Conservation (phyloP, 2,888 invertebrate genomes). For the Anthoptus insignis region DNA sequence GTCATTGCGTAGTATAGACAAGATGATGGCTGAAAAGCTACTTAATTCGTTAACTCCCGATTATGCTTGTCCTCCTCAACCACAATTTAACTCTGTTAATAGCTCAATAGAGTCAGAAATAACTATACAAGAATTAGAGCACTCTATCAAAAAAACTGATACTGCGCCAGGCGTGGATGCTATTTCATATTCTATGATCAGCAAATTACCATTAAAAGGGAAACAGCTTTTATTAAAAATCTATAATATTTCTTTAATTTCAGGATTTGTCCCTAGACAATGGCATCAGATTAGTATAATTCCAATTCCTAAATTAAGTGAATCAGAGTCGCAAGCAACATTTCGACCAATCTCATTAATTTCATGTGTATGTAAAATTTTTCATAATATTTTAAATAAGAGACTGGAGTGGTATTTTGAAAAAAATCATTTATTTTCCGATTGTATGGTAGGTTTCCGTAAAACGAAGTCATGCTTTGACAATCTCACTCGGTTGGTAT, state of each 20-base stretch:
- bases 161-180: slow-evolving; percentile 39
- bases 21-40: slow-evolving; percentile 28
- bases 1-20: no score
- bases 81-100: slow-evolving; percentile 28
- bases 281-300: slow-evolving; percentile 2
- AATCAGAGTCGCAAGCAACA: not conserved
- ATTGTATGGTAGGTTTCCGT: not conserved
- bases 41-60: slow-evolving; percentile 39
- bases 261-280: not conserved
- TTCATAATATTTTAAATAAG: slow-evolving; percentile 44
- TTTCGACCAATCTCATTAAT: slow-evolving; percentile 1
- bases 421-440: slow-evolving; percentile 30
- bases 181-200: slow-evolving; percentile 43
- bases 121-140: slow-evolving; percentile 36
- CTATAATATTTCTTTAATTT: slow-evolving; percentile 24
- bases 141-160: slow-evolving; percentile 35
- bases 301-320: not conserved
- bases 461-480: not conserved
- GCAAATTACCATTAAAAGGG: slow-evolving; percentile 29
- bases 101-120: slow-evolving; percentile 15
- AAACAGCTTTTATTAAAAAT: slow-evolving; percentile 33
- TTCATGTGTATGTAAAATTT: slow-evolving; percentile 40
- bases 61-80: slow-evolving; percentile 25
- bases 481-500: not conserved
- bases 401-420: slow-evolving; percentile 48